phyloP scores from a whole-genome alignment of 2,888 invertebrate species.

The Tetragonula carbonaria region DNA sequence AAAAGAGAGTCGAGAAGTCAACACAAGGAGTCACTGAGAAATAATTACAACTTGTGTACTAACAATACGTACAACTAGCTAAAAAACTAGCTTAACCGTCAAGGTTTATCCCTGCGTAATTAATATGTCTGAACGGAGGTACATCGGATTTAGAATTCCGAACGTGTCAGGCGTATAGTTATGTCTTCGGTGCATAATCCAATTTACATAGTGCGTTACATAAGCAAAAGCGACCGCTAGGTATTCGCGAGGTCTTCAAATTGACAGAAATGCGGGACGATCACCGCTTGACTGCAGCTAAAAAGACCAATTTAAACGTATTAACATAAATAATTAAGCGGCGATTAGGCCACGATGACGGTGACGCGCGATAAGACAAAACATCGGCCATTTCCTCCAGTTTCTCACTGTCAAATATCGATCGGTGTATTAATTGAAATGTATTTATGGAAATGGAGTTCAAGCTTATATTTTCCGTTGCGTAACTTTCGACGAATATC shows the following conservation, averaged over 20 bases:
- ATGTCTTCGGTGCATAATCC: constrained; percentile 52
- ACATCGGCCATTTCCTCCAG: background rate
- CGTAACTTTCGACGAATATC: background rate
- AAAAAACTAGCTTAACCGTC: background rate
- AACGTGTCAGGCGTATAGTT: constrained; percentile 19
- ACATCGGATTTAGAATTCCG: constrained; percentile 25
- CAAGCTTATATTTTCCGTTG: background rate
- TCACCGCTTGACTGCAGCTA: constrained; percentile 20
- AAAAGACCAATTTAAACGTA: constrained; percentile 34
- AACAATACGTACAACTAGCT: no score
- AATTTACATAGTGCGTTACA: constrained; percentile 49
- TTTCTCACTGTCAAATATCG: background rate
- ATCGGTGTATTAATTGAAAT: background rate
- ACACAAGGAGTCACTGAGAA: background rate
- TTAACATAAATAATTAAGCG: constrained; percentile 21
- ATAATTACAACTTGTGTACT: background rate
- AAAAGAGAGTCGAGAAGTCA: no score
- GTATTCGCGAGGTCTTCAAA: constrained; percentile 31
- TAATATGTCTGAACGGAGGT: constrained; percentile 18
- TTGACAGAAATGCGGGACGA: constrained; percentile 17
- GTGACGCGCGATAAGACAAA: constrained; percentile 26
- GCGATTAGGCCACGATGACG: background rate
- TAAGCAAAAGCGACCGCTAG: constrained; percentile 23
- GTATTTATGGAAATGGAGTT: background rate
- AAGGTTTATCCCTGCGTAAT: background rate